Percentiles rank a stretch among this genome's conserved stretches.
Evolutionary conservation across 2,888 invertebrate genomes (phyloP).

Genomic region (Ceraclea dissimilis): DNA sequence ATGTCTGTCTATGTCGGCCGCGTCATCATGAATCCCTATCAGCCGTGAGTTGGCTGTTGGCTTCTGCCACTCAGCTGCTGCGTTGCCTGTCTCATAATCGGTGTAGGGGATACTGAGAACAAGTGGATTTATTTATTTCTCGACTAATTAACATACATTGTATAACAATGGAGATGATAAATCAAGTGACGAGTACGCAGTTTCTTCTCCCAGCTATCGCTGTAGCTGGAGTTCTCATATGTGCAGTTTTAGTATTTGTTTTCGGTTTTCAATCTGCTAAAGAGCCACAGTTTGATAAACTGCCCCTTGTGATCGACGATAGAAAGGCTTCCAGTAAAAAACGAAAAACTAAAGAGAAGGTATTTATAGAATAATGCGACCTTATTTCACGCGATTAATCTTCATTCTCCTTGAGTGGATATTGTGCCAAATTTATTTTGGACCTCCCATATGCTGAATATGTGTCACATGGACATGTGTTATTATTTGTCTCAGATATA

Average conservation of each 20-base stretch:
- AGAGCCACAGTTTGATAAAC: slow-evolving; percentile 73
- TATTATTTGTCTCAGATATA: background rate
- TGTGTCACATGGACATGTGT: slow-evolving; percentile 24
- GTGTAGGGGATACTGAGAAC: slow-evolving; percentile 11
- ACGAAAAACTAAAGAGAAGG: slow-evolving; percentile 65
- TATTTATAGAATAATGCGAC: slow-evolving; percentile 34
- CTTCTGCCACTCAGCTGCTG: slow-evolving; percentile 16
- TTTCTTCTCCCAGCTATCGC: slow-evolving; percentile 50
- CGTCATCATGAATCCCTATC: slow-evolving; percentile 59
- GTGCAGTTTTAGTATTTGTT: slow-evolving; percentile 66
- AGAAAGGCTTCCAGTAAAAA: slow-evolving; percentile 62
- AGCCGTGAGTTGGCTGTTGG: slow-evolving; percentile 34
- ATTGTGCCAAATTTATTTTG: slow-evolving; percentile 46
- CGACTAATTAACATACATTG: slow-evolving; percentile 1
- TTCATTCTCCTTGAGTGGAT: slow-evolving; percentile 12
- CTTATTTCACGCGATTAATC: slow-evolving; percentile 19
- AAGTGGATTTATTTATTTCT: background rate
- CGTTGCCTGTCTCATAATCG: background rate
- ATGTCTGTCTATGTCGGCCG: slow-evolving; percentile 35
- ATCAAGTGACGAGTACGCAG: slow-evolving; percentile 51
- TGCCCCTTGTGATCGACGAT: slow-evolving; percentile 55
- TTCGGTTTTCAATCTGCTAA: slow-evolving; percentile 74
- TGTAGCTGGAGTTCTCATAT: slow-evolving; percentile 59
- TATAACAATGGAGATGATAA: slow-evolving; percentile 50
- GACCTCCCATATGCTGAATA: slow-evolving; percentile 33